Evolutionary conservation across 2,888 invertebrate species (phyloP).

Genomic region (Tinea semifulvella): DNA sequence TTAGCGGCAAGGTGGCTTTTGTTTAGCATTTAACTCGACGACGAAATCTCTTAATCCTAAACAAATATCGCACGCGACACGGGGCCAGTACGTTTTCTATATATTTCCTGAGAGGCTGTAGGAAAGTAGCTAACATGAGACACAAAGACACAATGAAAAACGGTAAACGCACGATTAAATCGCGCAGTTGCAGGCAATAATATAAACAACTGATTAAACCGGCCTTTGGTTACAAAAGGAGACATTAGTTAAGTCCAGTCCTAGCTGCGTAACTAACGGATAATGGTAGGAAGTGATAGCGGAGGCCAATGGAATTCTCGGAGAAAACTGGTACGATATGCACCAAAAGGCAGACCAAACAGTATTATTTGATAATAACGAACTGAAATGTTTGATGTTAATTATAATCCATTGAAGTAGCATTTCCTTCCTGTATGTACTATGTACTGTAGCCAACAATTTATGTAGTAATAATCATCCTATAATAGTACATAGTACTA

Average conservation of each 20-base stretch:
- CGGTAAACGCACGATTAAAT: conserved; percentile 60
- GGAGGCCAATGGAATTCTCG: conserved; percentile 24
- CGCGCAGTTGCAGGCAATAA: conserved; percentile 52
- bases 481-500: too few relatives aligned
- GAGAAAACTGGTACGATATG: conserved; percentile 40
- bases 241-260: conserved; percentile 55
- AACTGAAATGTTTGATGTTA: too few relatives aligned
- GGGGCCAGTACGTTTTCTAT: conserved; percentile 34
- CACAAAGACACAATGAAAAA: conserved; percentile 50
- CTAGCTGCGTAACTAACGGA: conserved; percentile 43
- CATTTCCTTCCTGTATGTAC: too few relatives aligned
- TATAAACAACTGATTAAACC: conserved; percentile 64
- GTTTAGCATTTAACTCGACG: conserved; percentile 53
- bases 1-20: conserved; percentile 50
- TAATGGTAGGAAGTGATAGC: conserved; percentile 58
- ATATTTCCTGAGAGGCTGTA: conserved; percentile 27
- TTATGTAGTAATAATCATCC: too few relatives aligned
- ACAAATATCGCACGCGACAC: conserved; percentile 44
- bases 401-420: too few relatives aligned
- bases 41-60: conserved; percentile 60
- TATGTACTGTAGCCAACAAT: too few relatives aligned
- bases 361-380: neutral
- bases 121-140: conserved; percentile 36
- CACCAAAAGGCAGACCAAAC: conserved; percentile 23
- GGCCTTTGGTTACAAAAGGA: conserved; percentile 57